phyloP scores from a whole-genome alignment of 2,797 vertebrate genomes.

The Protonibea diacanthus region DNA sequence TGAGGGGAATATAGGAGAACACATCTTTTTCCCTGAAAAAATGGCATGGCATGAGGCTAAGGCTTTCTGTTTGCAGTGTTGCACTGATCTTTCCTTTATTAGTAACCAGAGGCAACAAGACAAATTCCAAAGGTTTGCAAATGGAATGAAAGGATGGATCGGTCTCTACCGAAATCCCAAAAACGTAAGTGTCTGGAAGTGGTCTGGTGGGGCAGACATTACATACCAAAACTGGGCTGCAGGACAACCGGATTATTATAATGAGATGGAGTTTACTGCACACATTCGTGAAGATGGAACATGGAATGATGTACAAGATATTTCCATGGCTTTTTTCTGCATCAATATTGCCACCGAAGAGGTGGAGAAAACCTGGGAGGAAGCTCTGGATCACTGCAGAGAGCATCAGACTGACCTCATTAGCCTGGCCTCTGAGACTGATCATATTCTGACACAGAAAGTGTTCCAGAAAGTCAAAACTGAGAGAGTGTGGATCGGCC shows the following conservation, averaged over 20 bases:
- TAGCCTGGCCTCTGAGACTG: conserved; percentile 12
- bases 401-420: not conserved
- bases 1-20: not conserved
- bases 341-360: not conserved
- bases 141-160: conserved; percentile 23
- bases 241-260: accelerated
- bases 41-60: not conserved
- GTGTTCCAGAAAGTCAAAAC: not conserved
- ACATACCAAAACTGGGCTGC: accelerated
- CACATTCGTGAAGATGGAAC: accelerated
- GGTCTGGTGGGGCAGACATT: conserved; percentile 20
- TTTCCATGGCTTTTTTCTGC: conserved; percentile 7
- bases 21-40: accelerated
- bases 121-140: not conserved
- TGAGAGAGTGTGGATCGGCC: conserved; percentile 64
- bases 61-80: not conserved
- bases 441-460: not conserved
- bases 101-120: not conserved
- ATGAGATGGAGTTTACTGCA: accelerated
- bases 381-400: conserved; percentile 46
- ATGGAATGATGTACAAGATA: not conserved
- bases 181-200: not conserved
- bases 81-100: conserved; percentile 46
- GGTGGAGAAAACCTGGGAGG: conserved; percentile 46
- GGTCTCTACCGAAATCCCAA: not conserved